Evolutionary conservation across 2,888 invertebrate genomes (phyloP).

Genomic region (Chymomyza amoena): DNA sequence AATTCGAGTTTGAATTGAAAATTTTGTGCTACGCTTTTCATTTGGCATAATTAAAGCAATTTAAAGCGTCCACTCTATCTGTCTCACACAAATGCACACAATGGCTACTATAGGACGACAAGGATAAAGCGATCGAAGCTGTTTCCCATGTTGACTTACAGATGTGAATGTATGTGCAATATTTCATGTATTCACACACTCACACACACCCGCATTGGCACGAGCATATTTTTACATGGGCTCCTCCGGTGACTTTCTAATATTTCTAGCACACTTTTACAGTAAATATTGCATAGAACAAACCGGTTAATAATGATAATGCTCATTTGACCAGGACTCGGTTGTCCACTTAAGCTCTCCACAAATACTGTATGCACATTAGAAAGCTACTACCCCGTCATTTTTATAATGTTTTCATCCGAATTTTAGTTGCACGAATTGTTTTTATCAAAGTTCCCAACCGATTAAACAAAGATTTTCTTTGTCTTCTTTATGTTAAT

Average conservation of each 20-base stretch:
- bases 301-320: not conserved
- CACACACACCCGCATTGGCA: not conserved
- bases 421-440: no score
- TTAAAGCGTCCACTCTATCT: not conserved
- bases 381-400: no score
- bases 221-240: not conserved
- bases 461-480: no score
- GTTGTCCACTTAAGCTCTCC: no score
- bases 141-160: not conserved
- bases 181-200: conserved; percentile 32
- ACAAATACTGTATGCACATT: no score
- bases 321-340: not conserved
- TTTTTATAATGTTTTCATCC: no score
- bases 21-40: not conserved
- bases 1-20: not conserved
- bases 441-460: no score
- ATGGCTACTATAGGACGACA: not conserved
- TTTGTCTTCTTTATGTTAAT: no score
- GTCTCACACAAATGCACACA: not conserved
- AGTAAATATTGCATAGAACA: no score
- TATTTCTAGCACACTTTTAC: no score
- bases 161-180: conserved; percentile 50
- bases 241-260: no score
- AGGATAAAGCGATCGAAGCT: not conserved
- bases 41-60: not conserved